A percentile compares a stretch with the other conserved stretches of the same genome.
These are phyloP conservation scores for Myopa tessellatipennis DNA, from an alignment of 2,888 invertebrate species.

Conservation along the genomic window DNA sequence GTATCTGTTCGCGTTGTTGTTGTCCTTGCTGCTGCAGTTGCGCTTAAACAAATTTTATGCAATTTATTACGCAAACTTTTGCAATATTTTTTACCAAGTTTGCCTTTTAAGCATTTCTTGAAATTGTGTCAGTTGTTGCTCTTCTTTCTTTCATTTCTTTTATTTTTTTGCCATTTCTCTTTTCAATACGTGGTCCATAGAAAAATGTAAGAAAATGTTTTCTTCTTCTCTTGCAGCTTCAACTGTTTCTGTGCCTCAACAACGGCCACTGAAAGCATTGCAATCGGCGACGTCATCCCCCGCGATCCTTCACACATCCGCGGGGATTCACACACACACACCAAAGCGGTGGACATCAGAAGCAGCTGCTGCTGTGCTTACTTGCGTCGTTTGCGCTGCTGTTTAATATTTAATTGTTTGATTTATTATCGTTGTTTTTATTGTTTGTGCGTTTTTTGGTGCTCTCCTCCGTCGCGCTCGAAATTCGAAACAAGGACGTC, in stretches of 20 bases:
- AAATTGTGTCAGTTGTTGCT: background rate
- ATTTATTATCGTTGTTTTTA: constrained; percentile 24
- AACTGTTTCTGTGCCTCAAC: background rate
- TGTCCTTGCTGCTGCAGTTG: background rate
- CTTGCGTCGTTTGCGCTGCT: constrained; percentile 5
- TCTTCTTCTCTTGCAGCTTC: background rate
- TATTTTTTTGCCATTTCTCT: background rate
- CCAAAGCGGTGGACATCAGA: background rate
- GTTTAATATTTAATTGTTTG: constrained; percentile 34
- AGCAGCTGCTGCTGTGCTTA: constrained; percentile 14
- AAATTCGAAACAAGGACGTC: background rate
- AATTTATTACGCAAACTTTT: constrained; percentile 22
- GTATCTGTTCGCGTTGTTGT: too few relatives aligned
- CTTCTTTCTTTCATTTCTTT: background rate
- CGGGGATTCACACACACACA: background rate
- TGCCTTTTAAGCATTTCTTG: background rate
- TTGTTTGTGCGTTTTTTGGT: background rate
- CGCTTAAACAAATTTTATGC: constrained; percentile 11
- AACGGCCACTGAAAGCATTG: background rate
- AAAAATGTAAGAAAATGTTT: background rate
- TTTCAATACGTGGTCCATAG: background rate
- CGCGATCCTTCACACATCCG: too few relatives aligned
- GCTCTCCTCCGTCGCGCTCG: background rate
- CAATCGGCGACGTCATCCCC: background rate
- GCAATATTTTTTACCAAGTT: background rate